A percentile compares a stretch with the other conserved stretches of the same genome.
Evolutionary conservation across 1,140 invertebrate species (phyloP).

Genomic region (Psilanteris sp.): DNA sequence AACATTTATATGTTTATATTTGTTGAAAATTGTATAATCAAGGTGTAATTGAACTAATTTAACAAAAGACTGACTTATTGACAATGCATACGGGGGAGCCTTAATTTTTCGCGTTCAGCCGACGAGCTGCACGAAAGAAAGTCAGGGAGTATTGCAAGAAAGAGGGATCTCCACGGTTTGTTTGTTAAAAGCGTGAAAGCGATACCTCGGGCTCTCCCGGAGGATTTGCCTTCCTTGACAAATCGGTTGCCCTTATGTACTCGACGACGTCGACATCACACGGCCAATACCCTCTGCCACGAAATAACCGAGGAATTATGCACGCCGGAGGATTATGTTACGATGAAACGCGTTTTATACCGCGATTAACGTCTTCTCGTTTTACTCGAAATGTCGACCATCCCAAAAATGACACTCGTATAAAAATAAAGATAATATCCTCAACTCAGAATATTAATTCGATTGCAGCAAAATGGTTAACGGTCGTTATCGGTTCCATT

Average conservation of each 20-base stretch:
- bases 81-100: neutral
- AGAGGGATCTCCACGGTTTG: constrained; percentile 31
- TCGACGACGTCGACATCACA: constrained; percentile 46
- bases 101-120: constrained; percentile 51
- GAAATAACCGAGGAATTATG: constrained; percentile 52
- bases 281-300: constrained; percentile 42
- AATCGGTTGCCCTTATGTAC: constrained; percentile 55
- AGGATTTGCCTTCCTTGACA: constrained; percentile 59
- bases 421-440: constrained; percentile 5
- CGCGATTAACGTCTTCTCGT: constrained; percentile 44
- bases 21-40: too few relatives aligned
- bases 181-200: constrained; percentile 63
- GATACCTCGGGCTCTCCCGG: constrained; percentile 42
- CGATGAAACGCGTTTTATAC: constrained; percentile 40
- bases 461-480: too few relatives aligned
- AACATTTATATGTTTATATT: too few relatives aligned
- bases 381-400: constrained; percentile 35
- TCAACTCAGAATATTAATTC: constrained; percentile 22
- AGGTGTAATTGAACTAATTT: too few relatives aligned
- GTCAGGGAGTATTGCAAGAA: constrained; percentile 21
- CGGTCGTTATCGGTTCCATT: too few relatives aligned
- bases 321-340: constrained; percentile 52
- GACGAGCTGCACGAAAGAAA: constrained; percentile 36
- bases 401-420: constrained; percentile 16
- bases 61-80: too few relatives aligned